Base-by-base conservation (phyloP, 2,113 vertebrate species). In the Clarias batrachus region DNA sequence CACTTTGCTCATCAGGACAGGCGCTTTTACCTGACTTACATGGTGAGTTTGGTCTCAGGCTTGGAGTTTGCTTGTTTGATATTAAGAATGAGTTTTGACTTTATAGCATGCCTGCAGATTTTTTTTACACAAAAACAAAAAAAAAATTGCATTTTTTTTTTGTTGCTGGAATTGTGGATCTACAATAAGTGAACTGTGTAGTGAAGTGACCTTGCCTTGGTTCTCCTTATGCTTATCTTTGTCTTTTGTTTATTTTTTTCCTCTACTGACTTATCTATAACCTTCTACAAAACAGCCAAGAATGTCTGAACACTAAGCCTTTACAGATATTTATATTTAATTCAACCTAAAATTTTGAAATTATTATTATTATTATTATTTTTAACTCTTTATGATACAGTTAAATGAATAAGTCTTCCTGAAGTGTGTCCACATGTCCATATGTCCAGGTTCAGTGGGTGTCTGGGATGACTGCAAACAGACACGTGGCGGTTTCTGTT, bases 401-500 rank as follows among this genome's bases (percentile, higher is more conserved):
- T 33, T 66, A 17, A n/a, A n/a, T 57, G 10, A 7, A 7, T 65
- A 37, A 17, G n/a, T n/a, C n/a, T n/a, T n/a, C n/a, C n/a, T n/a
- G 48, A 7, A 21, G 19, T 25, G 57, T n/a, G n/a, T 79, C 23
- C 48, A 48, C 48, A 7, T 48, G 7, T 48, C 30, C 13, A n/a
- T 93, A 52, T 90, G 62, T 86, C 66, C 90, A 99, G 98, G 97
- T 98, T 77, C 97, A 98, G 93, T 94, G 96, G 93, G 95, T 94
- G 0, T 94, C 96, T 0, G 97, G 97, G 7, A 90, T 99, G 0
- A 95, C 92, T 86, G 94, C 94, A 12, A 93, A 93, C 91, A 92
- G 95, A 85, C 92, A 94, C 57, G 86, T 98, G 88, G 91, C 95
- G 9, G 97, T 95, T 66, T 96, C 93, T 0, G 94, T 95, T 0